phyloP scores from a whole-genome alignment of 2,797 vertebrate genomes.

The Sebastes trivittatus region DNA sequence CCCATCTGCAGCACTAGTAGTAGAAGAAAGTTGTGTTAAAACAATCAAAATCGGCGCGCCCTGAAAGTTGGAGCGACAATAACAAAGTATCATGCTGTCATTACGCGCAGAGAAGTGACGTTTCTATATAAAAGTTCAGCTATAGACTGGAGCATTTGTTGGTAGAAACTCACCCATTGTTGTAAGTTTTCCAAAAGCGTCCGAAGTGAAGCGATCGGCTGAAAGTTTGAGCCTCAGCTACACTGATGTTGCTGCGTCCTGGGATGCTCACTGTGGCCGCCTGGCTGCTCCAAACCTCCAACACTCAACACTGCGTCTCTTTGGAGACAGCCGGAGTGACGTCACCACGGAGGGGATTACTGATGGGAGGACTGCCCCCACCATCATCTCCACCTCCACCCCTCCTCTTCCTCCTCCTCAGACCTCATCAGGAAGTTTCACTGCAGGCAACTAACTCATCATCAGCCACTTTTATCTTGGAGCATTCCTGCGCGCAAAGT shows the following conservation, averaged over 20 bases:
- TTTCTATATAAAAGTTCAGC: too few species aligned
- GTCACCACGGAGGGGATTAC: slow-evolving; percentile 75
- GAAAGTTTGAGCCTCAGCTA: slow-evolving; percentile 62
- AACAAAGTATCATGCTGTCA: slow-evolving; percentile 10
- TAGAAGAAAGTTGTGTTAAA: neutral
- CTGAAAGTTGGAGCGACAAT: slow-evolving; percentile 27
- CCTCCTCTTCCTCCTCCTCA: neutral
- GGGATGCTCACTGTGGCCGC: slow-evolving; percentile 70
- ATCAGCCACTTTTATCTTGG: slow-evolving; percentile 5
- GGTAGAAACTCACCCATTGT: slow-evolving; percentile 74
- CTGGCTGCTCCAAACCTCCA: slow-evolving; percentile 52
- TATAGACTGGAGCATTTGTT: neutral
- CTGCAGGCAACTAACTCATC: neutral
- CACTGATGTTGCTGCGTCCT: slow-evolving; percentile 67
- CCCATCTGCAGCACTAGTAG: neutral
- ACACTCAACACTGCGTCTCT: slow-evolving; percentile 58
- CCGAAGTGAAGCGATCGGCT: slow-evolving; percentile 50
- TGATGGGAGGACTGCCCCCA: slow-evolving; percentile 43
- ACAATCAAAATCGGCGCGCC: slow-evolving; percentile 6
- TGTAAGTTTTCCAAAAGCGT: slow-evolving; percentile 50
- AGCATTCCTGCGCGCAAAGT: slow-evolving; percentile 15
- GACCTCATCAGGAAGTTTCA: slow-evolving; percentile 22
- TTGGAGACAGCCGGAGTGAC: slow-evolving; percentile 74
- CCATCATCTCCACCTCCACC: neutral
- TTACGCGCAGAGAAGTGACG: neutral